Percentiles rank a stretch among this genome's conserved stretches.
These are phyloP conservation scores for Dicrostonyx torquatus DNA, from an alignment of 2,797 vertebrate species.

Conservation along the genomic window DNA sequence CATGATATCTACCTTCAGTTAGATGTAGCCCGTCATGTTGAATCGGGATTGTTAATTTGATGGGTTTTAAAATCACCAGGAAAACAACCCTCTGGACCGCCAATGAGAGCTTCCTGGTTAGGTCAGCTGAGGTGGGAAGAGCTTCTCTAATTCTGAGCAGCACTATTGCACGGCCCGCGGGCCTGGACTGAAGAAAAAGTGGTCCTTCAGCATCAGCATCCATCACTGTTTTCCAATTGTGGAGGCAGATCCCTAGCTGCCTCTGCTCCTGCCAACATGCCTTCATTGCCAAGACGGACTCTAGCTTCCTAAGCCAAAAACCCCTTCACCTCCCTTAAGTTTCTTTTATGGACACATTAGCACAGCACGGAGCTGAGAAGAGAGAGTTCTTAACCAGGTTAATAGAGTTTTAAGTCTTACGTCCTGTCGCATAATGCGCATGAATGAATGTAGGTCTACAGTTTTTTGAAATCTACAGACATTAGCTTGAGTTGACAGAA, in stretches of 20 bases:
- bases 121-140: neutral
- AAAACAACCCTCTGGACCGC: neutral
- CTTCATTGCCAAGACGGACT: neutral
- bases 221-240: neutral
- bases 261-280: neutral
- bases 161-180: neutral
- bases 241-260: neutral
- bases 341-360: neutral
- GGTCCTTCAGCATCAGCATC: neutral
- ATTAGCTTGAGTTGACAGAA: conserved; percentile 41
- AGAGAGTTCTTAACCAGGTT: neutral
- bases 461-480: neutral
- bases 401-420: neutral
- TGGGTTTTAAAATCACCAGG: neutral
- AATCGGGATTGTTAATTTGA: neutral
- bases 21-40: neutral
- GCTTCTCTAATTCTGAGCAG: neutral
- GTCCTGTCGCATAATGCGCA: neutral
- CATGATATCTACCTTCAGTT: neutral
- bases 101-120: neutral
- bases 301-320: neutral
- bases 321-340: too few species aligned
- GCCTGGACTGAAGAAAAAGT: neutral
- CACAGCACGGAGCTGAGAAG: neutral
- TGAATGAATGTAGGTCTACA: neutral